A percentile compares a stretch with the other conserved stretches of the same genome.
phyloP scores from a whole-genome alignment of 2,113 vertebrate species.

The Strix uralensis region DNA sequence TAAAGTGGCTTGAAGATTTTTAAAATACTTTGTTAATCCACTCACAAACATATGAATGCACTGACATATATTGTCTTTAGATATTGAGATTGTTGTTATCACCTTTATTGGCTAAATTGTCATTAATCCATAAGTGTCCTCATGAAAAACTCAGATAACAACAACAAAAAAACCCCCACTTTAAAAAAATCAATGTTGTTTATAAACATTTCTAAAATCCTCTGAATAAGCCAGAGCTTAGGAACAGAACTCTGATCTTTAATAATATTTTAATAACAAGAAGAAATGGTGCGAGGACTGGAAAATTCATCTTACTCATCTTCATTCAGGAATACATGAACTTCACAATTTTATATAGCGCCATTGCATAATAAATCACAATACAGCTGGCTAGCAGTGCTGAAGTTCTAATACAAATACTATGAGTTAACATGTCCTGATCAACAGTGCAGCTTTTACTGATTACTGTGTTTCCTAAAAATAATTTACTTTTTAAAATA shows the following conservation, averaged over 20 bases:
- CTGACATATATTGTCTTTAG: neutral
- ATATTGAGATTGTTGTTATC: neutral
- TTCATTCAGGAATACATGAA: slow-evolving; percentile 19
- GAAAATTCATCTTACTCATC: slow-evolving; percentile 7
- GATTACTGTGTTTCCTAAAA: neutral
- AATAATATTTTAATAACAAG: slow-evolving; percentile 1
- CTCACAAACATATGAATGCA: neutral
- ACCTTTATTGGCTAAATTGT: neutral
- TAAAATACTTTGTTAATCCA: slow-evolving; percentile 3
- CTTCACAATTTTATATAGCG: neutral
- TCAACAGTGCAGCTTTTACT: neutral
- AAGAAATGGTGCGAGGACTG: slow-evolving; percentile 21
- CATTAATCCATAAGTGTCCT: neutral
- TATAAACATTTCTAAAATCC: slow-evolving; percentile 28
- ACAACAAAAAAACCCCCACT: neutral
- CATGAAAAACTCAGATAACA: neutral
- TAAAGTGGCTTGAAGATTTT: neutral
- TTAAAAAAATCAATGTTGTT: neutral
- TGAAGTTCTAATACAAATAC: neutral
- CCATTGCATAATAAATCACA: neutral
- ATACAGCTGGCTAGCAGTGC: slow-evolving; percentile 11
- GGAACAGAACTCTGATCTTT: slow-evolving; percentile 11
- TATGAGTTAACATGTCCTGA: neutral
- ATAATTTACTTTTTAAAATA: neutral
- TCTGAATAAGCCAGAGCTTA: slow-evolving; percentile 39